Base-by-base conservation (phyloP, 2,797 vertebrate genomes). In the Rhinogobio ventralis region DNA sequence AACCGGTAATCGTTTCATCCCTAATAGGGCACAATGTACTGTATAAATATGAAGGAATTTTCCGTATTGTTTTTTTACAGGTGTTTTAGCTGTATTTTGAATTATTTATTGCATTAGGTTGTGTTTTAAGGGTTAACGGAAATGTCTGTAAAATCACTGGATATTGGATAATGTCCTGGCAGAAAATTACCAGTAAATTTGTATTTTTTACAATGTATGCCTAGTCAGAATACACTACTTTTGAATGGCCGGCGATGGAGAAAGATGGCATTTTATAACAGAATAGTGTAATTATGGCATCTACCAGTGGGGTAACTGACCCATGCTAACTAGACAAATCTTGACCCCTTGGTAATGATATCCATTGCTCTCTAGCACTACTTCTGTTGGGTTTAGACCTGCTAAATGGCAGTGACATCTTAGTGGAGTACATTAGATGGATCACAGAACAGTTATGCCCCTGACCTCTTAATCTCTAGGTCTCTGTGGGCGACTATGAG, bases 381-480 rank as follows among this genome's bases (percentile, higher is more conserved):
- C 28, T 75, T 66, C 7, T 19, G 6, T 74, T 81, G 71, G 55
- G 57, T 74, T 11, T 51, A 74, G 69, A 45, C 55, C 68, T 30
- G 68, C 39, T 72, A 45, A 71, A 74, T 64, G 10, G 69, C 53
- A 73, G 39, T 74, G 39, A 82, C n/a, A n/a, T 33, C 20, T 60
- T 66, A 82, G 62, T 45, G 33, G 23, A 20, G 66, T 53, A 62
- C 45, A 83, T 80, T 36, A 74, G 76, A 86, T 79, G 57, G 68
- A 68, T 68, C 20, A 57, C 45, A 71, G 46, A 72, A 77, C 55
- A 23, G 82, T 83, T 51, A 67, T 69, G 36, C 75, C 30, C 39
- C 55, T 75, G 72, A 78, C 30, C 67, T 76, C 51, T 71, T 74
- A 57, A 20, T 68, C 36, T 68, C 68, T 13, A 86, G 81, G 81